Conservation (phyloP, 2,888 invertebrate species). For the Drosophila fungiperda region DNA sequence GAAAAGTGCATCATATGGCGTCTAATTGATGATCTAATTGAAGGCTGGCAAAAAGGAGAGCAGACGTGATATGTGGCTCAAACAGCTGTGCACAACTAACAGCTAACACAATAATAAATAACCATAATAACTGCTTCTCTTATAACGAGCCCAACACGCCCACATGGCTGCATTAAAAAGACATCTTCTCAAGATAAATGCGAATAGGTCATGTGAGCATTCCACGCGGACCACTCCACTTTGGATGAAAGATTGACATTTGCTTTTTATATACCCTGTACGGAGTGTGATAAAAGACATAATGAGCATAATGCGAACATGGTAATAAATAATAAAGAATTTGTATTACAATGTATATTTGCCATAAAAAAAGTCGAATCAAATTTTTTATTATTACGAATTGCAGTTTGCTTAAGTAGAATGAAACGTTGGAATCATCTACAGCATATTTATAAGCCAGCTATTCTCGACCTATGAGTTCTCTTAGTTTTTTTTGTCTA, state of each 20-base stretch:
- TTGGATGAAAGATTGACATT: slow-evolving; percentile 65
- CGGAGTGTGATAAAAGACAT: neutral
- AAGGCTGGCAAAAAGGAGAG: slow-evolving; percentile 37
- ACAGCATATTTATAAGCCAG: neutral
- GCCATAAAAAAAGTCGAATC: neutral
- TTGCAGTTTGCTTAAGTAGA: neutral
- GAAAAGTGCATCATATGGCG: slow-evolving; percentile 32
- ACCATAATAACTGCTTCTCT: slow-evolving; percentile 64
- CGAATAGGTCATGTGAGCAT: slow-evolving; percentile 69
- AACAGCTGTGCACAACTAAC: slow-evolving; percentile 54
- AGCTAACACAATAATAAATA: slow-evolving; percentile 62
- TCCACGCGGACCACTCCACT: slow-evolving; percentile 48
- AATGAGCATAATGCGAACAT: neutral
- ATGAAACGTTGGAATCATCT: neutral
- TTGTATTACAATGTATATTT: too few relatives aligned
- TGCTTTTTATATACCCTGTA: slow-evolving; percentile 37
- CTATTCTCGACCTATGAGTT: neutral
- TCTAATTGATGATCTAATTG: slow-evolving; percentile 71
- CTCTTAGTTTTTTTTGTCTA: neutral
- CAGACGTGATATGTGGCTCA: slow-evolving; percentile 25
- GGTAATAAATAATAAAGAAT: neutral
- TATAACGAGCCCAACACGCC: slow-evolving; percentile 64
- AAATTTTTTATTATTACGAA: neutral
- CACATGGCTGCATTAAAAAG: slow-evolving; percentile 68
- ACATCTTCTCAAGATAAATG: slow-evolving; percentile 76